Conservation (phyloP, 2,888 invertebrate genomes). For the Trissolcus japonicus region DNA sequence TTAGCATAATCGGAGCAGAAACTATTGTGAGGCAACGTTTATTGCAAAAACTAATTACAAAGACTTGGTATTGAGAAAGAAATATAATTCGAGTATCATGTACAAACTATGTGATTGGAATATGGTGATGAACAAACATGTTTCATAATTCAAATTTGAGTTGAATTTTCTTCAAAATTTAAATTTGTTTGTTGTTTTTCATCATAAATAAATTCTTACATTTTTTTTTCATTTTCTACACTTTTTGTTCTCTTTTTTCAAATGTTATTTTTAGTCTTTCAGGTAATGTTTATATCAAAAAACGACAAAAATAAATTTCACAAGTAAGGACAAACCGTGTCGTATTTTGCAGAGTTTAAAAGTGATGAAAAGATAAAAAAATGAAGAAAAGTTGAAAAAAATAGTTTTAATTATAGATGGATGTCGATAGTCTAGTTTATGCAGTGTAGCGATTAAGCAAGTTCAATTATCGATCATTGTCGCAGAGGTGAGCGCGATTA, state of each 20-base stretch:
- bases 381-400: neutral
- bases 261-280: too few species aligned
- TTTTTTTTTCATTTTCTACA: too few species aligned
- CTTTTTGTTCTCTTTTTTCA: too few species aligned
- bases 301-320: neutral
- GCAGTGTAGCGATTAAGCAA: slow-evolving; percentile 60
- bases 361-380: neutral
- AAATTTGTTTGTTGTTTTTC: neutral
- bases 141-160: too few species aligned
- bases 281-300: too few species aligned
- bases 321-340: slow-evolving; percentile 16
- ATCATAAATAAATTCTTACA: too few species aligned
- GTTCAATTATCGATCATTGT: slow-evolving; percentile 68
- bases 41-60: slow-evolving; percentile 52
- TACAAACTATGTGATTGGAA: slow-evolving; percentile 45
- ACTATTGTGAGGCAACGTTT: slow-evolving; percentile 50
- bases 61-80: slow-evolving; percentile 50
- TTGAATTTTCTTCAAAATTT: too few species aligned
- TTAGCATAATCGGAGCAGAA: slow-evolving; percentile 39
- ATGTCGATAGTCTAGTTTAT: neutral
- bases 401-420: neutral
- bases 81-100: slow-evolving; percentile 15
- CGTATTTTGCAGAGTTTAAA: slow-evolving; percentile 1
- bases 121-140: slow-evolving; percentile 39
- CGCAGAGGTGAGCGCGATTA: slow-evolving; percentile 64